A percentile compares a stretch with the other conserved stretches of the same genome.
These are phyloP conservation scores for Schrankia costaestrigalis DNA, from an alignment of 2,888 invertebrate genomes.

Conservation along the genomic window DNA sequence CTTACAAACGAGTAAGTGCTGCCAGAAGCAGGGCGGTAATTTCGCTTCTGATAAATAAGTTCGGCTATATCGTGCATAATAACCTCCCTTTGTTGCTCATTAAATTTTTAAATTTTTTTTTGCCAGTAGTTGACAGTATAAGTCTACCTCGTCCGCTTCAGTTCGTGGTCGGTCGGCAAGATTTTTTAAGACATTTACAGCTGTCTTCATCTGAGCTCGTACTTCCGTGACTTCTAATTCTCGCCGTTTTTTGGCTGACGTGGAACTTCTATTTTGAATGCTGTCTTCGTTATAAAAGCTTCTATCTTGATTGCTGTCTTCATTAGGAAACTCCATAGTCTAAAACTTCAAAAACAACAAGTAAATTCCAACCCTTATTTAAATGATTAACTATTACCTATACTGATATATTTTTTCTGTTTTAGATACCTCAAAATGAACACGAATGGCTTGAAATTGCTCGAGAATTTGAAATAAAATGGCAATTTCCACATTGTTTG, in stretches of 20 bases:
- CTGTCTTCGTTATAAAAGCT: conserved; percentile 7
- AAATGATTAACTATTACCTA: conserved; percentile 9
- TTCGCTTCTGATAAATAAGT: not conserved
- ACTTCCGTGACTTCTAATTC: conserved; percentile 13
- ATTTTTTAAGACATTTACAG: conserved; percentile 7
- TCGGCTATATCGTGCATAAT: not conserved
- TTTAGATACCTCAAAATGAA: conserved; percentile 20
- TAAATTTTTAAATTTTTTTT: no score
- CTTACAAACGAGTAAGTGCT: no score
- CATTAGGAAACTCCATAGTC: conserved; percentile 14
- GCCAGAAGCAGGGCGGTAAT: no score
- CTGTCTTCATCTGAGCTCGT: conserved; percentile 18
- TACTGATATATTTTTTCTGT: conserved; percentile 18
- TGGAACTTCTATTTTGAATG: conserved; percentile 12
- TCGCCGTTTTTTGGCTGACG: conserved; percentile 11
- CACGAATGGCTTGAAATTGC: conserved; percentile 2
- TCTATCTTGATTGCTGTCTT: conserved; percentile 8
- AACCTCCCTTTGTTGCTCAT: conserved; percentile 16
- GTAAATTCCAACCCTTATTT: conserved; percentile 13
- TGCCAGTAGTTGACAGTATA: no score
- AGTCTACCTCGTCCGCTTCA: no score
- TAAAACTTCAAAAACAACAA: conserved; percentile 15
- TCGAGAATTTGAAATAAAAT: not conserved
- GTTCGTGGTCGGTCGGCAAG: conserved; percentile 12
- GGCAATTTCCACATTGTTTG: not conserved